A percentile compares a stretch with the other conserved stretches of the same genome.
Evolutionary conservation across 2,888 invertebrate species (phyloP).

Genomic region (Phytoseiulus persimilis): DNA sequence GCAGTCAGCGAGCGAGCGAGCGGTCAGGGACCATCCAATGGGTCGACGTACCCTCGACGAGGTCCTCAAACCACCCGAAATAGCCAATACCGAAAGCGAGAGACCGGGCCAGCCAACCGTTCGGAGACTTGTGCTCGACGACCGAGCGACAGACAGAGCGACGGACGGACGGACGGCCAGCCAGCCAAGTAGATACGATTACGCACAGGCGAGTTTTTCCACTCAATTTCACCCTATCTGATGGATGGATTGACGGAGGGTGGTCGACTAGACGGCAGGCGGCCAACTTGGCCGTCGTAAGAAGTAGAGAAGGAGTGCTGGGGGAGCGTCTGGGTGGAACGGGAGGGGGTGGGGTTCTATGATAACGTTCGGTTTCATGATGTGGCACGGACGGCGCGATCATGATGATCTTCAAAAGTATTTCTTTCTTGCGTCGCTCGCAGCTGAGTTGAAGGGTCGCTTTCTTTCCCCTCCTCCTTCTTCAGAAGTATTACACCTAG

Average conservation of each 20-base stretch:
- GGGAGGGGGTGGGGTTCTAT: background rate
- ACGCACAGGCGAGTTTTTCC: slow-evolving; percentile 12
- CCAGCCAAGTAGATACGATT: background rate
- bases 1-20: background rate
- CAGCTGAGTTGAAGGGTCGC: background rate
- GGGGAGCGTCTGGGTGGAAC: background rate
- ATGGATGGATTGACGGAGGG: slow-evolving; percentile 19
- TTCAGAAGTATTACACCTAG: background rate
- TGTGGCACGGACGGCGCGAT: background rate
- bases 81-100: background rate
- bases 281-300: background rate
- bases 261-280: background rate
- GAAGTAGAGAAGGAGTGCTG: background rate
- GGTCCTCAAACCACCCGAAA: background rate
- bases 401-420: background rate
- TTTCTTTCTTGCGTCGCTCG: background rate
- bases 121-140: background rate
- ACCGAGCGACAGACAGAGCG: background rate
- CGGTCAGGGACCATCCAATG: background rate
- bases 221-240: slow-evolving; percentile 38
- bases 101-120: background rate
- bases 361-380: background rate
- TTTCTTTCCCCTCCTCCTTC: background rate
- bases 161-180: background rate
- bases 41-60: background rate